These are phyloP conservation scores for Gallinago paraguaiae DNA, from an alignment of 2,113 vertebrate genomes.

Conservation along the genomic window DNA sequence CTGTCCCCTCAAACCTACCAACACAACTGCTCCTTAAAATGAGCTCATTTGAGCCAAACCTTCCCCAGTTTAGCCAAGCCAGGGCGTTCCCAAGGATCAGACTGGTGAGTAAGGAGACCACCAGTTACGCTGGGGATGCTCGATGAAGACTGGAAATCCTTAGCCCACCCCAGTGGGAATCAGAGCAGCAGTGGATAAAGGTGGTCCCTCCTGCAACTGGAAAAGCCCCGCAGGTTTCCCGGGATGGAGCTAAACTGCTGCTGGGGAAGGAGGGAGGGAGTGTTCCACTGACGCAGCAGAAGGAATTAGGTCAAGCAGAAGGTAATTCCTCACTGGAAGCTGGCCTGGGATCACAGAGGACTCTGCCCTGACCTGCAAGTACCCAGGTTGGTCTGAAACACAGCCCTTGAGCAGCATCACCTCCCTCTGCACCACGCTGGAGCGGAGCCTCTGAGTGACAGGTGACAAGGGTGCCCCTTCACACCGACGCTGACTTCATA, in stretches of 20 bases:
- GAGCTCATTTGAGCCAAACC: not conserved
- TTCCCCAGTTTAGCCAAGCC: fast-evolving
- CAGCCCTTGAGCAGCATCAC: not conserved
- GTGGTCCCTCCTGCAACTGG: fast-evolving
- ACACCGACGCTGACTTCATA: not conserved
- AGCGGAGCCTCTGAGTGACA: not conserved
- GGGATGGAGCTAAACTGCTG: not conserved
- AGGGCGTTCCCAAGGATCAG: not conserved
- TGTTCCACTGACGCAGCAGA: not conserved
- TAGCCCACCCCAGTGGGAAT: fast-evolving
- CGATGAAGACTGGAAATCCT: fast-evolving
- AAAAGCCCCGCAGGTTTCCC: not conserved
- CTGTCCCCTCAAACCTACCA: not conserved
- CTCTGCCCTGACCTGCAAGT: not conserved
- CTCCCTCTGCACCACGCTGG: not conserved
- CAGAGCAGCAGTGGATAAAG: not conserved
- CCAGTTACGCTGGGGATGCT: fast-evolving
- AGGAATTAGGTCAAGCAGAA: constrained; percentile 18
- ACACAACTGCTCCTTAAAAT: fast-evolving
- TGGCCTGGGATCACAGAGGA: not conserved
- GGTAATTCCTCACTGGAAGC: not conserved
- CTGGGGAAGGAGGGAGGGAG: not conserved
- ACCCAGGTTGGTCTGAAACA: constrained; percentile 6
- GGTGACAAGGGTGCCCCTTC: not conserved
- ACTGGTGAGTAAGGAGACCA: fast-evolving